Base-by-base conservation (phyloP, 2,113 vertebrate species). In the Centropus bengalensis region DNA sequence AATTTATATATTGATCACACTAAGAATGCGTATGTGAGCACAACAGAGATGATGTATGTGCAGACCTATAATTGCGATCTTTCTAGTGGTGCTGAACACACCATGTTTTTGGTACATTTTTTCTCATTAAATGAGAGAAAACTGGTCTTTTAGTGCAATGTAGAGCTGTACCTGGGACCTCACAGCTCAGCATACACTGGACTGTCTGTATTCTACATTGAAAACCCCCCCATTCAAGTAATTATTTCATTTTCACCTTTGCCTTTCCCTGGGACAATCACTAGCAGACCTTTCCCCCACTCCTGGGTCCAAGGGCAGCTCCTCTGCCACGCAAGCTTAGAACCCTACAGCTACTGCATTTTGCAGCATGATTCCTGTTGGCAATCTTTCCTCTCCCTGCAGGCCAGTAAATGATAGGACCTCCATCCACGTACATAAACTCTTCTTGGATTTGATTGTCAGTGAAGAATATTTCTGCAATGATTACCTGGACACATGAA, bases 11-110 rank as follows among this genome's bases (percentile, higher is more conserved):
- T 45, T 69, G 59, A 51, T 33, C n/a, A 44, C 32, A 49, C 16
- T 19, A 56, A 92, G 49, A 75, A 71, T 36, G 66, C 4, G 4
- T 10, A n/a, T 1, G 5, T 13, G 16, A 63, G 60, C 12, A 73
- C 1, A 0, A 36, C 21, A 33, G 16, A 67, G 28, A 36, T 44
- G 15, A 14, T 30, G 6, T 1, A 7, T 44, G 30, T 36, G 18
- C 32, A 92, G 14, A 68, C 12, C 16, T 42, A 56, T 3, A 51
- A n/a, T 62, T 80, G 19, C 28, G 15, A 60, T 23, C 22, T 51
- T 71, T 66, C 30, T 9, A 54, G 33, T 5, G 24, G 32, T 28
- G 24, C n/a, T 67, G 14, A 75, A 59, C 52, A 73, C n/a, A 54
- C 1, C 7, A 38, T 15, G 23, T 10, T 76, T n/a, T 27, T 36